These are phyloP conservation scores for Brachionus asplanchnoidis DNA, from an alignment of 1,140 invertebrate genomes.

Conservation along the genomic window DNA sequence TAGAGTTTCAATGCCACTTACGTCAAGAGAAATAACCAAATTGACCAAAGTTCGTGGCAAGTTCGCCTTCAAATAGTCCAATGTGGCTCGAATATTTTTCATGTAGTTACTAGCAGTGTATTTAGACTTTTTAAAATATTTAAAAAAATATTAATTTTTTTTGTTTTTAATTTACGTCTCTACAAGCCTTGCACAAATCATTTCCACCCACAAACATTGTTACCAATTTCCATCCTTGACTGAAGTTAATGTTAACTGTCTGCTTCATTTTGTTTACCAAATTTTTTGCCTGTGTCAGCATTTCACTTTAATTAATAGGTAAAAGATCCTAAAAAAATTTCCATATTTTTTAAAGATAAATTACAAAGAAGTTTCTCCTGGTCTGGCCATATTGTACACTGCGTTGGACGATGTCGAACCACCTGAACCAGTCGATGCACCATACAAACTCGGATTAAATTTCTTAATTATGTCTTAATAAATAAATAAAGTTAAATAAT, in stretches of 20 bases:
- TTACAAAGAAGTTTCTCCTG: conserved; percentile 49
- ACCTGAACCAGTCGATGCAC: conserved; percentile 50
- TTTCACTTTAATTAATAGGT: conserved; percentile 58
- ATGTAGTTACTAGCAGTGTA: conserved; percentile 61
- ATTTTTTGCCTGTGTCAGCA: conserved; percentile 64
- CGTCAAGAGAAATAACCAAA: conserved; percentile 66
- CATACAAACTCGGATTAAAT: conserved; percentile 52
- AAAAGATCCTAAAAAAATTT: neutral
- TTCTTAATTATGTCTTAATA: conserved; percentile 51
- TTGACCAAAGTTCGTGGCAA: conserved; percentile 72
- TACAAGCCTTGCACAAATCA: conserved; percentile 72
- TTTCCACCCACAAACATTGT: conserved; percentile 76
- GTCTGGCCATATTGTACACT: conserved; percentile 50
- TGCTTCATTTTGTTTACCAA: conserved; percentile 67
- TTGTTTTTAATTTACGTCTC: conserved; percentile 44
- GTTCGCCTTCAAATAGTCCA: conserved; percentile 62
- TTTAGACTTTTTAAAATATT: conserved; percentile 43
- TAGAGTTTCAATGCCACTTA: conserved; percentile 42
- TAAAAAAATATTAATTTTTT: neutral
- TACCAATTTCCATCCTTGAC: conserved; percentile 68
- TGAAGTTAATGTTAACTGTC: conserved; percentile 59
- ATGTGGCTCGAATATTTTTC: conserved; percentile 63
- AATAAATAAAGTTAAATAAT: neutral
- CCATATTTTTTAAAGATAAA: neutral
- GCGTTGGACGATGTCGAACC: conserved; percentile 44